Conservation (phyloP, 2,888 invertebrate genomes). For the Melinaea menophilus region DNA sequence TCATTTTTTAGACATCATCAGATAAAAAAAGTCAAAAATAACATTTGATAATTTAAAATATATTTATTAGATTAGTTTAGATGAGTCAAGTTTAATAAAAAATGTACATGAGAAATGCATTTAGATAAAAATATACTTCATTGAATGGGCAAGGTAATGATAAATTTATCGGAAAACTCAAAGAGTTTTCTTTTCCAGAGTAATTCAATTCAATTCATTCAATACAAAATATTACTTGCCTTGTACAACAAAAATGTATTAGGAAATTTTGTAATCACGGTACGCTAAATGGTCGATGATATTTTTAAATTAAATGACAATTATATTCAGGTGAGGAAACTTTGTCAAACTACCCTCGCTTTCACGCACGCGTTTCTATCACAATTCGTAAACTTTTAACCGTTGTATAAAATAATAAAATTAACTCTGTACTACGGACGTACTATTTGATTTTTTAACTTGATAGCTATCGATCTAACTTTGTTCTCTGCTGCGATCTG, state of each 20-base stretch:
- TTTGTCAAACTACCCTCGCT: conserved; percentile 2
- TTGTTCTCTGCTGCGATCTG: conserved; percentile 67
- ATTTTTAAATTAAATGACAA: not conserved
- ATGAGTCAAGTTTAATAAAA: too few species aligned
- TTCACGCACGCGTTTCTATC: not conserved
- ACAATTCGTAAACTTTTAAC: not conserved
- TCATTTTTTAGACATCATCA: too few species aligned
- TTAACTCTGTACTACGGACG: conserved; percentile 1
- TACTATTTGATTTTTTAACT: conserved; percentile 27
- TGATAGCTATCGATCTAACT: conserved; percentile 51
- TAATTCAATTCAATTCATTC: too few species aligned
- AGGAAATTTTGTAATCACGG: not conserved
- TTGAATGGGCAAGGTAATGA: too few species aligned
- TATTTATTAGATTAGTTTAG: too few species aligned
- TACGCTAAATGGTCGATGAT: not conserved
- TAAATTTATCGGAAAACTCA: too few species aligned
- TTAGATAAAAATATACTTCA: too few species aligned
- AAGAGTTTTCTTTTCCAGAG: too few species aligned
- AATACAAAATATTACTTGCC: too few species aligned
- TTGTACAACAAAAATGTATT: not conserved
- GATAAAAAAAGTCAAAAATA: too few species aligned
- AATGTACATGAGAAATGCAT: too few species aligned
- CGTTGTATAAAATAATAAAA: not conserved
- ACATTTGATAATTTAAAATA: too few species aligned
- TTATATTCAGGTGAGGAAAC: not conserved